phyloP scores from a whole-genome alignment of 2,888 invertebrate genomes.

The Amphipoea lucens region DNA sequence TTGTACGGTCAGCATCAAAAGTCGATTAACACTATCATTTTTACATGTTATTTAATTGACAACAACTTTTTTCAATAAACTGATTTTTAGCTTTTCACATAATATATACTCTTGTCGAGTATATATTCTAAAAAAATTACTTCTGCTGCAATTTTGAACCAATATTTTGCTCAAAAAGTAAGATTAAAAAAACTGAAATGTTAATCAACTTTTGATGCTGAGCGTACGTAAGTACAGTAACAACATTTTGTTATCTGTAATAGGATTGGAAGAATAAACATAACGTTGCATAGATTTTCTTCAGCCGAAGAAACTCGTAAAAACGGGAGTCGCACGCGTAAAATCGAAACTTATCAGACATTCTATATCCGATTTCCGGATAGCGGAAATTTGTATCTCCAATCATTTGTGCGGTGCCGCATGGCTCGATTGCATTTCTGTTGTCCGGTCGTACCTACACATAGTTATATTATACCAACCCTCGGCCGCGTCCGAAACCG shows the following conservation, averaged over 20 bases:
- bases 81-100: no score
- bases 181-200: no score
- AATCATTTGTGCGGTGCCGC: not conserved
- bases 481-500: not conserved
- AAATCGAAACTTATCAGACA: conserved; percentile 18
- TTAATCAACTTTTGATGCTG: no score
- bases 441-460: not conserved
- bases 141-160: no score
- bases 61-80: no score
- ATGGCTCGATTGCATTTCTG: conserved; percentile 24
- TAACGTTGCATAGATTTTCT: conserved; percentile 6
- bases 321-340: not conserved
- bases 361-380: conserved; percentile 17
- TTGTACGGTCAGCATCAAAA: no score
- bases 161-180: no score
- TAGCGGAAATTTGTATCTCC: conserved; percentile 19
- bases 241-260: not conserved
- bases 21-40: no score
- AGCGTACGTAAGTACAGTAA: conserved; percentile 2
- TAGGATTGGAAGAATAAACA: conserved; percentile 16
- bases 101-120: no score
- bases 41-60: no score
- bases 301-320: not conserved
- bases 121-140: no score
- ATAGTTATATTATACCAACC: not conserved